Evolutionary conservation across 2,113 vertebrate species (phyloP), one percentile per base, ranked within the genome.

Genomic region (Camelus bactrianus): DNA sequence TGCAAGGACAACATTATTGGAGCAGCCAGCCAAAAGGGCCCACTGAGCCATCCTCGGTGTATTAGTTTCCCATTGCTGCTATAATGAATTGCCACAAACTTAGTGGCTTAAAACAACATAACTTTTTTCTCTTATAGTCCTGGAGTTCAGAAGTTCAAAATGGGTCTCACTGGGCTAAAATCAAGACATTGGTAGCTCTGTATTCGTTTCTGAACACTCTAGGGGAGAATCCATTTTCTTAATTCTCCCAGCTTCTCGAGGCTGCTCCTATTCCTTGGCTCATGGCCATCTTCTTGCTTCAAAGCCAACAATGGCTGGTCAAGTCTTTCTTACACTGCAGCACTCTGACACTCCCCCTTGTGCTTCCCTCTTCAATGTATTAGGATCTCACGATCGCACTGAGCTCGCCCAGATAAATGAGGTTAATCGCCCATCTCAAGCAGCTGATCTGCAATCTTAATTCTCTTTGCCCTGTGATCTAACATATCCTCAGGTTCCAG

Each of bases 61-160:
- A 65, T 93, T 62, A 11, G 19, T 88, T 93, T 93, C 48, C 35
- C 46, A 58, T 42, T n/a, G 30, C 46, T 89, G 62, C 90, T 94
- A 3, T 38, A 50, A 82, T 52, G 86, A 65, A 88, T 89, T 38
- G 52, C 77, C 42, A 89, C n/a, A 56, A 79, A 85, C 4, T 69
- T 26, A 72, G 26, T 58, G 77, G 67, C 81, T 94, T 88, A 50
- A 85, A 93, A 77, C 24, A 86, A 75, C 24, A 64, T 17, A 11
- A 48, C 42, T 81, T 42, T 95, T 79, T 89, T 56, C 42, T 70
- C 42, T 82, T 89, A 76, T 9, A 46, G n/a, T 93, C 69, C 24
- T 85, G 17, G 42, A 80, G n/a, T 17, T 52, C 58, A 91, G 52
- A 93, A 67, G 46, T 58, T 90, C 81, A 73, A 65, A 70, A 12